Evolutionary conservation across 2,797 vertebrate species (phyloP).

Genomic region (Hoplostethus atlanticus): DNA sequence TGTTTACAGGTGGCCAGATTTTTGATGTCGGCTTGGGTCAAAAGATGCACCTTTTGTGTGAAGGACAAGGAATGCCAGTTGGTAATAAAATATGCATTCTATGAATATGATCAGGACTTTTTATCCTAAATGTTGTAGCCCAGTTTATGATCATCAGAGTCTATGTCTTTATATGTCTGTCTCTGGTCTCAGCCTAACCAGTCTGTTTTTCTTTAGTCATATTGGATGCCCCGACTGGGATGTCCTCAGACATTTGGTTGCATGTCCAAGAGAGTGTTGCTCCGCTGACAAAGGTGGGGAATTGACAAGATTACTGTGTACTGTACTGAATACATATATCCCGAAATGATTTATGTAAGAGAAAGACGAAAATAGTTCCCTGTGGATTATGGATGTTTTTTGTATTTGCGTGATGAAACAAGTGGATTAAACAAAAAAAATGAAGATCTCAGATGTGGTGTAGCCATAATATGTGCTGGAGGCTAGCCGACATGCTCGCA

Average conservation of each 20-base stretch:
- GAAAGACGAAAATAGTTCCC: not conserved
- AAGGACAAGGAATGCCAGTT: conserved; percentile 85
- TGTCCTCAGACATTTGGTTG: conserved; percentile 87
- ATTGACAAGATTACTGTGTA: not conserved
- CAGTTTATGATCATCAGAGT: too few relatives aligned
- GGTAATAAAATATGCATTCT: conserved; percentile 69
- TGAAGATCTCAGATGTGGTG: not conserved
- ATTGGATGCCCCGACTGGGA: conserved; percentile 86
- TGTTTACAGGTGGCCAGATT: conserved; percentile 77
- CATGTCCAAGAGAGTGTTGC: conserved; percentile 85
- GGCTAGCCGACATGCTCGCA: not conserved
- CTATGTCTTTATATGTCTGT: not conserved
- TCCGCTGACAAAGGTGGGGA: conserved; percentile 80
- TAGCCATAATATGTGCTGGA: not conserved
- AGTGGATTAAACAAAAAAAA: not conserved
- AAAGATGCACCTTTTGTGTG: conserved; percentile 85
- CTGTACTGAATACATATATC: not conserved
- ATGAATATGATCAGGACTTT: not conserved
- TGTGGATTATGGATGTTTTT: not conserved
- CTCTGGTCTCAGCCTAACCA: conserved; percentile 1
- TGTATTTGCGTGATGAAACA: not conserved
- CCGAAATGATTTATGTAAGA: not conserved
- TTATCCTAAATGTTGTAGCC: not conserved
- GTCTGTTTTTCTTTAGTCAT: conserved; percentile 74
- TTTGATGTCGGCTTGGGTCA: conserved; percentile 87